A percentile compares a stretch with the other conserved stretches of the same genome.
These are phyloP conservation scores for Metalampra italica DNA, from an alignment of 2,888 invertebrate species.

Conservation along the genomic window DNA sequence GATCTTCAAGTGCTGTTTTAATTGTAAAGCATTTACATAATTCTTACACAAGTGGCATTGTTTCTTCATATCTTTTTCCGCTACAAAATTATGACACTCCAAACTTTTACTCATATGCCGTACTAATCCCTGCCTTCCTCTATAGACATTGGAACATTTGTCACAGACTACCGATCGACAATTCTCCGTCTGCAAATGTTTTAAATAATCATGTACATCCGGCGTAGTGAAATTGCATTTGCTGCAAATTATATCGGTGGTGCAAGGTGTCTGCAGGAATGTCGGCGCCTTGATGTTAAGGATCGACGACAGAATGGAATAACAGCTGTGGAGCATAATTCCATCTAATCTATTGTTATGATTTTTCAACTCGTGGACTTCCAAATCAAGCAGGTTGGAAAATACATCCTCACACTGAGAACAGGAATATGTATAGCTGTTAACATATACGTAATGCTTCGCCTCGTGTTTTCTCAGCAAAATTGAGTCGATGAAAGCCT, in stretches of 20 bases:
- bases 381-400: slow-evolving; percentile 24
- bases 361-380: slow-evolving; percentile 29
- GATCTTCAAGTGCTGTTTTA: slow-evolving; percentile 24
- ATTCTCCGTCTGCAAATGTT: slow-evolving; percentile 33
- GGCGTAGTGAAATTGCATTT: slow-evolving; percentile 27
- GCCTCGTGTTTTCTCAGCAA: slow-evolving; percentile 31
- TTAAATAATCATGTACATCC: slow-evolving; percentile 24
- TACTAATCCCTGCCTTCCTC: slow-evolving; percentile 19
- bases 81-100: slow-evolving; percentile 12
- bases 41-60: slow-evolving; percentile 35
- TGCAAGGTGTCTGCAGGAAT: slow-evolving; percentile 27
- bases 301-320: slow-evolving; percentile 37
- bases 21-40: slow-evolving; percentile 12
- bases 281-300: slow-evolving; percentile 39
- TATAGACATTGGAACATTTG: slow-evolving; percentile 37
- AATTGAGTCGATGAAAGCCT: slow-evolving; percentile 31
- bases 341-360: slow-evolving; percentile 36
- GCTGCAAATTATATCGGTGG: slow-evolving; percentile 26
- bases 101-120: slow-evolving; percentile 24
- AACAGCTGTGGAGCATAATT: slow-evolving; percentile 27
- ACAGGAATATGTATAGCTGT: slow-evolving; percentile 29
- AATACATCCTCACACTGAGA: slow-evolving; percentile 41
- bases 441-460: slow-evolving; percentile 28
- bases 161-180: slow-evolving; percentile 37
- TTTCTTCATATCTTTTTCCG: not conserved